phyloP scores from a whole-genome alignment of 2,888 invertebrate genomes.

The Pedicia rivosa region DNA sequence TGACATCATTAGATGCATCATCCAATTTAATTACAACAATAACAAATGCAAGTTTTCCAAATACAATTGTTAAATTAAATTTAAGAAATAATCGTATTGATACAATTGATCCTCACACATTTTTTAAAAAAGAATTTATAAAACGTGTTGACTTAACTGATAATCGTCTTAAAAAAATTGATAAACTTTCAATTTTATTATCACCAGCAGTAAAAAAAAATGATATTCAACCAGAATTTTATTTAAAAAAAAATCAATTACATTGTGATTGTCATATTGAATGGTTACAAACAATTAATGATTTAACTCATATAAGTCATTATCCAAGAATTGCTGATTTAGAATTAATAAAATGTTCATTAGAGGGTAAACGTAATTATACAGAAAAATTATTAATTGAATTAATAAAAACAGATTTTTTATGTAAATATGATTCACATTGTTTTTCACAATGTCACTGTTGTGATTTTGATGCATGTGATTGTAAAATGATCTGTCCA shows the following conservation, averaged over 20 bases:
- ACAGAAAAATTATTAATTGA: background rate
- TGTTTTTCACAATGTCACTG: slow-evolving; percentile 77
- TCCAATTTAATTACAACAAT: slow-evolving; percentile 53
- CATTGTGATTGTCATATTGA: slow-evolving; percentile 77
- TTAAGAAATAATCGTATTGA: slow-evolving; percentile 60
- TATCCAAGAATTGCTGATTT: slow-evolving; percentile 67
- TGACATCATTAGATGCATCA: slow-evolving; percentile 63
- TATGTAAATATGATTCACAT: slow-evolving; percentile 65
- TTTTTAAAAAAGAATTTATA: slow-evolving; percentile 48
- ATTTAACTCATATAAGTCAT: slow-evolving; percentile 50
- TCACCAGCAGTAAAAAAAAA: slow-evolving; percentile 30
- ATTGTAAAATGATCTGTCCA: slow-evolving; percentile 82
- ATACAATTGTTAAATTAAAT: slow-evolving; percentile 52
- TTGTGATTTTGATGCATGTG: slow-evolving; percentile 80
- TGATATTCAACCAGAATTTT: slow-evolving; percentile 63
- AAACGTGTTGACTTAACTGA: slow-evolving; percentile 61
- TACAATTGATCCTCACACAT: slow-evolving; percentile 52
- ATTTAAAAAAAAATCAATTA: slow-evolving; percentile 67
- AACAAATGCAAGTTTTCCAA: slow-evolving; percentile 51
- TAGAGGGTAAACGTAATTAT: slow-evolving; percentile 40
- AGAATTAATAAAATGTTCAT: slow-evolving; percentile 58
- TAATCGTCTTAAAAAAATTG: slow-evolving; percentile 55
- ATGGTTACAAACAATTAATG: slow-evolving; percentile 67
- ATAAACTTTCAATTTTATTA: slow-evolving; percentile 27
- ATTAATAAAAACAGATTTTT: slow-evolving; percentile 43